These are phyloP conservation scores for Falco concolor DNA, from an alignment of 2,797 vertebrate genomes.

Conservation along the genomic window DNA sequence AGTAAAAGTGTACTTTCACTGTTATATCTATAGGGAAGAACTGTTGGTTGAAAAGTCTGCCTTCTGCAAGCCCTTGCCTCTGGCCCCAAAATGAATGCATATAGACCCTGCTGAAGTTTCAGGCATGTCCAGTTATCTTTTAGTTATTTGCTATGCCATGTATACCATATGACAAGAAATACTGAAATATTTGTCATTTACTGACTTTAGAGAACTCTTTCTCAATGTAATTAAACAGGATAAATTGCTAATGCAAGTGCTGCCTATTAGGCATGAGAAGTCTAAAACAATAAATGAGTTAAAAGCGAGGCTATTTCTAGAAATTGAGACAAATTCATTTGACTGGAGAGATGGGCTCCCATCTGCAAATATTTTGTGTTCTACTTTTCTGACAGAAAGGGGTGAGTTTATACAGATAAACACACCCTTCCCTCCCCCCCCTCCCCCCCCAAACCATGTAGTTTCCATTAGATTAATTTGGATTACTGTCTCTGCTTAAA, in stretches of 20 bases:
- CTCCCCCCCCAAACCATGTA: neutral
- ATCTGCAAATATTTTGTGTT: neutral
- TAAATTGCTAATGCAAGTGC: neutral
- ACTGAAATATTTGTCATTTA: neutral
- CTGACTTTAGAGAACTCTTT: neutral
- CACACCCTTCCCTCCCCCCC: fast-evolving
- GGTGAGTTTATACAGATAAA: neutral
- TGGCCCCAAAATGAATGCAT: neutral
- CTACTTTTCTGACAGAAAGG: neutral
- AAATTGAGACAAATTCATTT: neutral
- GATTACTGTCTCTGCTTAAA: neutral
- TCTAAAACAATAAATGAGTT: neutral
- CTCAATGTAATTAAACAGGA: neutral
- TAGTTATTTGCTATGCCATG: neutral
- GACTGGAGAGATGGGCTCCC: neutral
- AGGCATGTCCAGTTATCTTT: neutral
- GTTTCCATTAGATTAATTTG: neutral
- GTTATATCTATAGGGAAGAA: neutral
- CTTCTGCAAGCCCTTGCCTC: neutral
- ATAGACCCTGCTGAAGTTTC: neutral
- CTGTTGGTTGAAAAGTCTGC: neutral
- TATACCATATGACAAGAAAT: neutral
- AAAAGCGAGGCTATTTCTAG: neutral
- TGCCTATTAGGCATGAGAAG: neutral
- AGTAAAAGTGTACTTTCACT: neutral